Base-by-base conservation (phyloP, 2,797 vertebrate genomes). In the Ispidina lecontei region DNA sequence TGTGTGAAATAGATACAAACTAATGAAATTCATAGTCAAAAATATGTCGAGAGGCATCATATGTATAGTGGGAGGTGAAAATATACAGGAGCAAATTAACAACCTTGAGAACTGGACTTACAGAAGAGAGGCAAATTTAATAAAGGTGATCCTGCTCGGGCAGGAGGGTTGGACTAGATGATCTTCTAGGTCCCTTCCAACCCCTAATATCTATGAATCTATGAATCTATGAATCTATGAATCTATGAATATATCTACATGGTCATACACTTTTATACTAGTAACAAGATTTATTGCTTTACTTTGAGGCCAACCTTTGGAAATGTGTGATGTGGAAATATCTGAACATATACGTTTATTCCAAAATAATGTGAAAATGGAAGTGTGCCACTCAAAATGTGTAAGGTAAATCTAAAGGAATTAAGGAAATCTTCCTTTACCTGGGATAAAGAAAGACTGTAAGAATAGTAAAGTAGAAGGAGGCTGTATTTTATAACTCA, bases 361-460 rank as follows among this genome's bases (percentile, higher is more conserved):
- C 12, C 22, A 72, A 86, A 88, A 83, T 81, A 83, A 68, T 47
- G 35, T 47, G 33, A 65, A 93, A 85, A 47, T 65, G 18, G 23
- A 74, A 78, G 21, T 18, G 18, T 67, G 19, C 75, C 43, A 81
- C 29, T 74, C 69, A 68, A 77, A 76, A 91, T 29, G 2, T 26
- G 11, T 52, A 75, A 88, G n/a, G 2, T 62, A 28, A 29, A 80
- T 37, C 7, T n/a, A 83, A 60, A 68, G 4, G 7, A 87, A 64
- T 68, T 90, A 76, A 52, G 18, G 51, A 85, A 88, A 65, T 89
- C 22, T 87, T 87, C 25, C 25, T 78, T 46, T 56, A 4, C 15
- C 26, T 60, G 46, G n/a, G 85, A 70, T 44, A 81, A 44, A 67
- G 37, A 58, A 51, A 9, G 39, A 58, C 19, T 64, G 14, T 33